A percentile compares a stretch with the other conserved stretches of the same genome.
Evolutionary conservation across 2,888 invertebrate species (phyloP).

Genomic region (Stenotaenia linearis): DNA sequence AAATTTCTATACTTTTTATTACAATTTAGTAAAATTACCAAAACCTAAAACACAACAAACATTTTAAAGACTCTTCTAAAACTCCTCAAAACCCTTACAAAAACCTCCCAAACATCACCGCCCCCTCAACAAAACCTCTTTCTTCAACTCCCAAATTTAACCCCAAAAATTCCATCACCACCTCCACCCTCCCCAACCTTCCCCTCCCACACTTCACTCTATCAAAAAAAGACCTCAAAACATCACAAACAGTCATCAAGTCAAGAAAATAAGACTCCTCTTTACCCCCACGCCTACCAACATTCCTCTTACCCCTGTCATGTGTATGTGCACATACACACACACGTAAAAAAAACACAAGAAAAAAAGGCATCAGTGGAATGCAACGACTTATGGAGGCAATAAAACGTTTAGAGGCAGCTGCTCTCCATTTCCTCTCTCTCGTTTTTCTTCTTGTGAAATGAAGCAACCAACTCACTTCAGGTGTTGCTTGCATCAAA

Average conservation of each 20-base stretch:
- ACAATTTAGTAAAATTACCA: too few relatives aligned
- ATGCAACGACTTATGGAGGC: constrained; percentile 15
- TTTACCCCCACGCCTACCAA: neutral
- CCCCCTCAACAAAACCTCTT: neutral
- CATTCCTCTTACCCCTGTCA: neutral
- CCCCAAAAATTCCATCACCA: neutral
- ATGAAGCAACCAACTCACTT: neutral
- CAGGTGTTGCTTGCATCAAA: neutral
- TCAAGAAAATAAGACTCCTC: neutral
- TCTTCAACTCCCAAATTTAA: neutral
- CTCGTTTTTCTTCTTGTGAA: constrained; percentile 14
- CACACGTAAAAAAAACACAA: neutral
- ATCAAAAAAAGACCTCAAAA: neutral
- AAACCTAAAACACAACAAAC: too few relatives aligned
- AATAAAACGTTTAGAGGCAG: constrained; percentile 19
- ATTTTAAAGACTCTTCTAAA: too few relatives aligned
- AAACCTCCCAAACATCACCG: neutral
- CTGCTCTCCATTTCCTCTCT: constrained; percentile 14
- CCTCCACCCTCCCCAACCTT: neutral
- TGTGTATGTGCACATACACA: neutral
- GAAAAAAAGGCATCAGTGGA: constrained; percentile 5
- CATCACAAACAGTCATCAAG: constrained; percentile 4
- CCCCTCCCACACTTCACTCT: neutral
- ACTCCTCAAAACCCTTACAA: neutral
- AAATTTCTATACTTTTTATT: too few relatives aligned